Evolutionary conservation across 2,888 invertebrate genomes (phyloP).

Genomic region (Xanthostigma xanthostigma): DNA sequence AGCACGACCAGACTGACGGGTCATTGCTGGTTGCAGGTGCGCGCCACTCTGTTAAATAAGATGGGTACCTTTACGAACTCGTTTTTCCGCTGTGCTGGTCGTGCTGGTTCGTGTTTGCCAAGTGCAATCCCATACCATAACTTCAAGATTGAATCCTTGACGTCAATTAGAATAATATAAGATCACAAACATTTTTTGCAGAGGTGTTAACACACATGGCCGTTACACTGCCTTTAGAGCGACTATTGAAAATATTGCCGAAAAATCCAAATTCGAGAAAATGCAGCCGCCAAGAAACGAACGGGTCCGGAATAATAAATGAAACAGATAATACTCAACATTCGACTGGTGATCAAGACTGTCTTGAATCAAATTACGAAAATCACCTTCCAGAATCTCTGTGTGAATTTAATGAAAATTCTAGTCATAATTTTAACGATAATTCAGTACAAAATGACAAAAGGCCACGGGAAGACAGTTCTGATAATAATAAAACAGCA

Average conservation of each 20-base stretch:
- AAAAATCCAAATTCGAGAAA: slow-evolving; percentile 1
- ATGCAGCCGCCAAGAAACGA: not conserved
- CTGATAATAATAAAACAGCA: not conserved
- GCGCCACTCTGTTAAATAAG: too few relatives aligned
- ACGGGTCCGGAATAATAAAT: not conserved
- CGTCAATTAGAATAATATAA: too few relatives aligned
- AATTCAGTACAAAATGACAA: not conserved
- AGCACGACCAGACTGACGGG: too few relatives aligned
- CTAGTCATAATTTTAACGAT: too few relatives aligned
- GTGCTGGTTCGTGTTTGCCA: too few relatives aligned
- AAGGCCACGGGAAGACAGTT: not conserved
- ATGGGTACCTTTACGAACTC: too few relatives aligned
- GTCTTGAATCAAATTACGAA: not conserved
- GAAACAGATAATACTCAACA: not conserved
- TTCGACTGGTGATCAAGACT: not conserved
- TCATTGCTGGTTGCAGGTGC: too few relatives aligned
- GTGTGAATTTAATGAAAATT: not conserved
- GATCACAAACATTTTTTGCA: slow-evolving; percentile 15
- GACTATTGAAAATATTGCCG: slow-evolving; percentile 29
- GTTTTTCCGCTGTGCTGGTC: too few relatives aligned
- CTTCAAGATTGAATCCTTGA: too few relatives aligned
- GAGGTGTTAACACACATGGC: slow-evolving; percentile 31
- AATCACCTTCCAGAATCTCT: not conserved
- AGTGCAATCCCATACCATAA: too few relatives aligned
- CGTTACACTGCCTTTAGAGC: slow-evolving; percentile 28